Conservation (phyloP, 2,888 invertebrate genomes). For the Acanthosoma haemorrhoidale region DNA sequence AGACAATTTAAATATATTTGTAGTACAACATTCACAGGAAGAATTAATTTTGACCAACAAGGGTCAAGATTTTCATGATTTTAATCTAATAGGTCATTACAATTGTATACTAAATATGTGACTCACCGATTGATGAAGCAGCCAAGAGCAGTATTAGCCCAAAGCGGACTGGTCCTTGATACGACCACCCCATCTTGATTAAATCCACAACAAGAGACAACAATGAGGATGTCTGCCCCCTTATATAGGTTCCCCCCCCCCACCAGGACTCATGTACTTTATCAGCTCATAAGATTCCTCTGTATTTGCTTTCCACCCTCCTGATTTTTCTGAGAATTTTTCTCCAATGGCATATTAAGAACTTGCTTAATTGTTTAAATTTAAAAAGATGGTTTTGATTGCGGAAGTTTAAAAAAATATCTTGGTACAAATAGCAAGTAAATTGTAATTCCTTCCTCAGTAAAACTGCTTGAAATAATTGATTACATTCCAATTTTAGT, state of each 20-base stretch:
- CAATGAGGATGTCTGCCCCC: neutral
- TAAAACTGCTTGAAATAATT: too few species aligned
- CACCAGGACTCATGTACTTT: neutral
- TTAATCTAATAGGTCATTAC: too few species aligned
- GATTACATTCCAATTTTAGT: too few species aligned
- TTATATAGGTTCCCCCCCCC: conserved; percentile 22
- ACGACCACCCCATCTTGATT: conserved; percentile 22
- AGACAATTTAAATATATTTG: too few species aligned
- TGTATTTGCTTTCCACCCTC: neutral
- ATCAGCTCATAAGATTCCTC: neutral
- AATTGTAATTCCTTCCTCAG: too few species aligned
- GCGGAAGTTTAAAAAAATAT: too few species aligned
- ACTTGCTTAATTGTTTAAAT: neutral
- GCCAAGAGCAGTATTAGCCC: conserved; percentile 13
- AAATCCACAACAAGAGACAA: conserved; percentile 25
- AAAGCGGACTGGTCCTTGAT: conserved; percentile 25
- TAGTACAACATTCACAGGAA: too few species aligned
- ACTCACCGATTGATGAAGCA: neutral
- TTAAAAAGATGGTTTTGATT: too few species aligned
- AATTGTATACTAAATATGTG: neutral
- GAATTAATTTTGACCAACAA: too few species aligned
- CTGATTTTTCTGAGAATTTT: too few species aligned
- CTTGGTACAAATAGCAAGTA: too few species aligned
- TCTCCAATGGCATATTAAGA: neutral
- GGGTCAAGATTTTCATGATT: too few species aligned